These are phyloP conservation scores for Invenusta paracnida DNA, from an alignment of 2,888 invertebrate species.

Conservation along the genomic window DNA sequence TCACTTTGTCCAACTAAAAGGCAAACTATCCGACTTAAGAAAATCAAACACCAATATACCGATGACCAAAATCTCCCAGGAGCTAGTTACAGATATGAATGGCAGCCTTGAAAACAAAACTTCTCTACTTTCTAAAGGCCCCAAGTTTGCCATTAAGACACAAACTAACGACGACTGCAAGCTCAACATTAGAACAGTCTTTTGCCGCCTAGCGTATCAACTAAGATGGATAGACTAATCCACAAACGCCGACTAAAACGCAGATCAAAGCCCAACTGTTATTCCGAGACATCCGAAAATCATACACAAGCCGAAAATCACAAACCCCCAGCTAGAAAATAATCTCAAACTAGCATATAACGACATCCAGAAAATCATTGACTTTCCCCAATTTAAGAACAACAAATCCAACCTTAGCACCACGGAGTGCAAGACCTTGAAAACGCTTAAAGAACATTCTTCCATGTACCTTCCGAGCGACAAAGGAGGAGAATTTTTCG, in stretches of 20 bases:
- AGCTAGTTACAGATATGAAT: not conserved
- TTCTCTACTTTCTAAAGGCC: constrained; percentile 7
- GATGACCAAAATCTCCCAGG: not conserved
- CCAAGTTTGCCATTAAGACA: not conserved
- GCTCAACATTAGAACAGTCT: constrained; percentile 1
- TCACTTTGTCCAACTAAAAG: not conserved
- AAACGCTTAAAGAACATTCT: not conserved
- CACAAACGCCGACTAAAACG: not conserved
- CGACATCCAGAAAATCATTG: constrained; percentile 17
- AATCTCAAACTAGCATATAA: constrained; percentile 13
- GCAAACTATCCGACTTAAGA: not conserved
- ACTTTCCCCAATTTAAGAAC: constrained; percentile 17
- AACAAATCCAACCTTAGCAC: constrained; percentile 1
- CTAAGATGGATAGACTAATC: constrained; percentile 8
- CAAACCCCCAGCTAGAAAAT: not conserved
- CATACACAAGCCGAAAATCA: not conserved
- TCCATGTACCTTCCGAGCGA: constrained; percentile 14
- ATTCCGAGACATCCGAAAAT: too few relatives aligned
- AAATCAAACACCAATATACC: constrained; percentile 8
- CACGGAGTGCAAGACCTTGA: constrained; percentile 2
- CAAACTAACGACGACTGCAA: not conserved
- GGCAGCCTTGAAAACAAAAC: not conserved
- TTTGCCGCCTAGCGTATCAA: constrained; percentile 17
- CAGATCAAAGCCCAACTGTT: not conserved
- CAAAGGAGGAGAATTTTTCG: constrained; percentile 31